phyloP scores from a whole-genome alignment of 2,888 invertebrate genomes.

The Cactoblastis cactorum region DNA sequence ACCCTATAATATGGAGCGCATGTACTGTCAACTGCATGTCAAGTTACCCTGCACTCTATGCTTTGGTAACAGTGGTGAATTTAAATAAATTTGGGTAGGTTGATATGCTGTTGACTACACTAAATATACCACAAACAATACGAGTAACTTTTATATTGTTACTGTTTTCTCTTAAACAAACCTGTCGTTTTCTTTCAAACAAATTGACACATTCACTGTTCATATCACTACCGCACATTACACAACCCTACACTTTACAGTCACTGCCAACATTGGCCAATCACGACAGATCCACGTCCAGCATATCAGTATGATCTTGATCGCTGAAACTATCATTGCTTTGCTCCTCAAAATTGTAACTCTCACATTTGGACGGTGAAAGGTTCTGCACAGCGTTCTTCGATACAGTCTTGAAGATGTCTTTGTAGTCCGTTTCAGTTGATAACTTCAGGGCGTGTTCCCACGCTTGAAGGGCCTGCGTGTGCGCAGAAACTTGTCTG shows the following conservation, averaged over 20 bases:
- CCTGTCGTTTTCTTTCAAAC: no score
- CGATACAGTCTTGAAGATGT: slow-evolving; percentile 67
- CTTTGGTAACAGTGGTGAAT: no score
- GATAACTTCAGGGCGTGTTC: slow-evolving; percentile 54
- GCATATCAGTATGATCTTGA: slow-evolving; percentile 23
- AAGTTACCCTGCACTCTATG: no score
- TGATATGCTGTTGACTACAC: no score
- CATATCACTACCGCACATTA: no score
- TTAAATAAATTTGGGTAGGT: no score
- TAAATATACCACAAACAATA: no score
- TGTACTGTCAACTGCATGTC: no score
- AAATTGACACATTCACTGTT: no score
- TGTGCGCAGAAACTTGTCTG: slow-evolving; percentile 47
- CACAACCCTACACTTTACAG: neutral
- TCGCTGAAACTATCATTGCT: slow-evolving; percentile 44
- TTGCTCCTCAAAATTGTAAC: neutral
- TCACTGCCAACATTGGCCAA: neutral
- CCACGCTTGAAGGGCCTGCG: slow-evolving; percentile 52
- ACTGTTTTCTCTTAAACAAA: no score
- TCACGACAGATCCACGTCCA: slow-evolving; percentile 16
- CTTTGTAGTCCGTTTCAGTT: slow-evolving; percentile 41
- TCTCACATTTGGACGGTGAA: slow-evolving; percentile 47
- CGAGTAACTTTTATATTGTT: no score
- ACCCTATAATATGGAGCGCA: no score
- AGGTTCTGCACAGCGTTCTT: slow-evolving; percentile 60